Evolutionary conservation across 2,797 vertebrate genomes (phyloP), one percentile per base, ranked within the genome.

Genomic region (Smutsia gigantea): DNA sequence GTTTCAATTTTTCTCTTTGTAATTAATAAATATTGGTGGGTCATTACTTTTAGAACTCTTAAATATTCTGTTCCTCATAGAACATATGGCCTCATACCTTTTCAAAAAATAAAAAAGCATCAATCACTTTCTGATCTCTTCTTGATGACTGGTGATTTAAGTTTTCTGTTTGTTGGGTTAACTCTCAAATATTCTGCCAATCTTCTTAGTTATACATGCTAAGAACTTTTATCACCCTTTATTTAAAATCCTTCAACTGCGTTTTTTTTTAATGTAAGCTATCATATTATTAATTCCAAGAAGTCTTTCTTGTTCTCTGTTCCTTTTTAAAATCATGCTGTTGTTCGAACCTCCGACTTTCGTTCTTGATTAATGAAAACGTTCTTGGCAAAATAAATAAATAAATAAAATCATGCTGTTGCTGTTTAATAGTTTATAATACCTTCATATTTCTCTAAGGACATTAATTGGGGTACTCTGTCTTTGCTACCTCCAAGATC

Each of bases 21-120:
- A 82, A 82, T 87, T 87, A 78, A 46, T 39, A 64, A 87, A 66
- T 75, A 95, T 68, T 82, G 82, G 14, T 29, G 61, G 59, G 61
- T 59, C 12, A 42, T 87, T 42, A 51, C 61, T 42, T 53, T 59
- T 39, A 83, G 51, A 53, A 23, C 21, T 53, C 39, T 87, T 87
- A 74, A 51, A 66, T 59, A 59, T 51, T 10, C 39, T n/a, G 8
- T 34, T 87, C 49, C 74, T 95, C 69, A 68, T 77, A 4, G 0
- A 39, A 75, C 21, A 82, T 42, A 59, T 59, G 59, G 39, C 59
- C 27, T 59, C 61, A 29, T 13, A 39, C 23, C 3, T 82, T 68
- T 64, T 34, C 0, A 31, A 68, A 78, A 69, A 63, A 42, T 19
- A 61, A 51, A 42, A 69, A 29, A 92, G 1, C 14, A 88, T 77